Evolutionary conservation across 2,888 invertebrate genomes (phyloP).

Genomic region (Xestoiulus laeticollis): DNA sequence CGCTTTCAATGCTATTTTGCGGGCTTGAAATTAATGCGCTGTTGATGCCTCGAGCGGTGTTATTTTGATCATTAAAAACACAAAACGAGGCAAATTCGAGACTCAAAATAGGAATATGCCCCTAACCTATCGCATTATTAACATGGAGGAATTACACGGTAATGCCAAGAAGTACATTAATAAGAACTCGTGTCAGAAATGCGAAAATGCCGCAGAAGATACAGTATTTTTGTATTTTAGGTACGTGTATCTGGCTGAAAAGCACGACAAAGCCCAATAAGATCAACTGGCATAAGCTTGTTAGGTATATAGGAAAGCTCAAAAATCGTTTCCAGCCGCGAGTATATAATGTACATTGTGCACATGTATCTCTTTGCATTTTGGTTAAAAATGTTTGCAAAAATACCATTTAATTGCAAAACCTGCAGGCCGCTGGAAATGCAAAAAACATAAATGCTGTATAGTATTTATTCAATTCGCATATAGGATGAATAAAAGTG

Average conservation of each 20-base stretch:
- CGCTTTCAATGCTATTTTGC: background rate
- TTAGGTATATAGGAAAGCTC: background rate
- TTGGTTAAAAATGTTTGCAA: conserved; percentile 6
- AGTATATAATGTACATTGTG: background rate
- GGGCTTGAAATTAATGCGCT: conserved; percentile 12
- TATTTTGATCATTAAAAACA: conserved; percentile 29
- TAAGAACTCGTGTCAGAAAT: conserved; percentile 20
- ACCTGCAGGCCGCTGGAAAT: background rate
- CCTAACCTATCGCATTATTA: background rate
- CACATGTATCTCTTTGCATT: background rate
- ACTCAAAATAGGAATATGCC: background rate
- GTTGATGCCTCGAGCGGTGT: conserved; percentile 1
- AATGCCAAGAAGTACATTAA: background rate
- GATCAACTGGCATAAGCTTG: background rate
- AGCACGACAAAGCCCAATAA: background rate
- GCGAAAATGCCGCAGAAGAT: background rate
- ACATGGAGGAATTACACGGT: background rate
- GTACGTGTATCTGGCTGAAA: background rate
- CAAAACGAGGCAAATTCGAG: conserved; percentile 23
- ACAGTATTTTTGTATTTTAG: background rate
- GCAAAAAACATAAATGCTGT: background rate
- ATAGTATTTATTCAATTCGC: background rate
- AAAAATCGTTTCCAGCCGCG: conserved; percentile 7
- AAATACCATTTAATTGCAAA: background rate
- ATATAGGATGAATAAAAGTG: background rate